Conservation (phyloP, 1,140 invertebrate species). For the Drosophila pseudoobscura region DNA sequence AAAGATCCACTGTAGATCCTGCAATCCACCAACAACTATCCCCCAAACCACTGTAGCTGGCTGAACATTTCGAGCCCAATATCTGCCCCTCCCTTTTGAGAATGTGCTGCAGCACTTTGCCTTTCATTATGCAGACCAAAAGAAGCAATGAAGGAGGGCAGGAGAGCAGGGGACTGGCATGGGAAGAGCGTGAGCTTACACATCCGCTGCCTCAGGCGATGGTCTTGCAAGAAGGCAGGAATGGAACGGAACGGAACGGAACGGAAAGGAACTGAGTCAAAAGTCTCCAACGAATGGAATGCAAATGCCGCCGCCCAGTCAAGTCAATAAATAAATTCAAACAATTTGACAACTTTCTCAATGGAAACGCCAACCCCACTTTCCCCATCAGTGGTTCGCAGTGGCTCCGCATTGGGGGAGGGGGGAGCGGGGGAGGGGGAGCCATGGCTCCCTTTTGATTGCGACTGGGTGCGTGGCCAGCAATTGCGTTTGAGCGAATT, state of each 20-base stretch:
- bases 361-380: conserved; percentile 29
- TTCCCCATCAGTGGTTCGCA: conserved; percentile 40
- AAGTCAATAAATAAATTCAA: conserved; percentile 82
- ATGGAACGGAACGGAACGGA: background rate
- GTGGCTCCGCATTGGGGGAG: conserved; percentile 25
- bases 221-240: conserved; percentile 7
- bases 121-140: conserved; percentile 62
- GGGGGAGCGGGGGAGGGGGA: background rate
- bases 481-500: conserved; percentile 81
- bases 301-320: conserved; percentile 65
- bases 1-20: too few relatives aligned
- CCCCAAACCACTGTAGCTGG: conserved; percentile 41
- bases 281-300: conserved; percentile 68
- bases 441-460: conserved; percentile 46
- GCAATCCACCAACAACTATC: too few relatives aligned
- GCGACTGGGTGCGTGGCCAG: conserved; percentile 69
- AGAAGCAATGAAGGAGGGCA: too few relatives aligned
- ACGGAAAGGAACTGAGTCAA: conserved; percentile 52
- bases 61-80: background rate
- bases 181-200: conserved; percentile 49
- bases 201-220: conserved; percentile 54
- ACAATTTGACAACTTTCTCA: conserved; percentile 81
- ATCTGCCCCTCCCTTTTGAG: background rate
- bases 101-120: conserved; percentile 41
- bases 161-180: background rate